Evolutionary conservation across 2,888 invertebrate genomes (phyloP).

Genomic region (Conistra vaccinii): DNA sequence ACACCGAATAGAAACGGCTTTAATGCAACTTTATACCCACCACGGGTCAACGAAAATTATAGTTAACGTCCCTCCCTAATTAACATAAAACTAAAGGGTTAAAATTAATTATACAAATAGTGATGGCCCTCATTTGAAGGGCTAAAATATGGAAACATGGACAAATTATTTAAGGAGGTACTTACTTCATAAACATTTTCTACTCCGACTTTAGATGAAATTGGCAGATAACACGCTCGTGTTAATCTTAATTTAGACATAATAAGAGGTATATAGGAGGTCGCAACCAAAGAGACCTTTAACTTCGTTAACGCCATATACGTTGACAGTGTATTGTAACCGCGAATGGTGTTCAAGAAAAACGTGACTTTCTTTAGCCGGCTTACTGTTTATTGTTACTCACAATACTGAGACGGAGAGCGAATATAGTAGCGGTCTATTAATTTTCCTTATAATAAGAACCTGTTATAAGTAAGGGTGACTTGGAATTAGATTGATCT

Average conservation of each 20-base stretch:
- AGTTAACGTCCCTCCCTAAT: constrained; percentile 76
- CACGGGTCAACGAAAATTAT: constrained; percentile 77
- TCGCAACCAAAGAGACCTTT: constrained; percentile 77
- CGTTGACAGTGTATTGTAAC: constrained; percentile 78
- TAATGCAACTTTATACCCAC: constrained; percentile 80
- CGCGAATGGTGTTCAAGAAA: constrained; percentile 79
- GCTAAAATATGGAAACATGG: constrained; percentile 28
- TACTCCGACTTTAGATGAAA: constrained; percentile 45
- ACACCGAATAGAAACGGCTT: constrained; percentile 80
- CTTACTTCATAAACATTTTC: constrained; percentile 11
- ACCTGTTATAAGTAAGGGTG: constrained; percentile 35
- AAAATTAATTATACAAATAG: constrained; percentile 62
- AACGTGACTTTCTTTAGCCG: constrained; percentile 84
- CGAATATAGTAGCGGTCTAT: constrained; percentile 44
- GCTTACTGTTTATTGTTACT: constrained; percentile 73
- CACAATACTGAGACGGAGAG: constrained; percentile 51
- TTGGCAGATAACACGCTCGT: constrained; percentile 62
- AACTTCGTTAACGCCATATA: constrained; percentile 83
- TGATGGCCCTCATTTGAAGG: constrained; percentile 12
- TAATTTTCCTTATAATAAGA: constrained; percentile 44
- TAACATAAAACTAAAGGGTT: constrained; percentile 76
- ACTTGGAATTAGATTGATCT: constrained; percentile 42
- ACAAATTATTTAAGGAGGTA: constrained; percentile 28
- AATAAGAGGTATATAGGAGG: constrained; percentile 78
- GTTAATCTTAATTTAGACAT: constrained; percentile 77